These are phyloP conservation scores for Podabrus alpinus DNA, from an alignment of 2,888 invertebrate species.

Conservation along the genomic window DNA sequence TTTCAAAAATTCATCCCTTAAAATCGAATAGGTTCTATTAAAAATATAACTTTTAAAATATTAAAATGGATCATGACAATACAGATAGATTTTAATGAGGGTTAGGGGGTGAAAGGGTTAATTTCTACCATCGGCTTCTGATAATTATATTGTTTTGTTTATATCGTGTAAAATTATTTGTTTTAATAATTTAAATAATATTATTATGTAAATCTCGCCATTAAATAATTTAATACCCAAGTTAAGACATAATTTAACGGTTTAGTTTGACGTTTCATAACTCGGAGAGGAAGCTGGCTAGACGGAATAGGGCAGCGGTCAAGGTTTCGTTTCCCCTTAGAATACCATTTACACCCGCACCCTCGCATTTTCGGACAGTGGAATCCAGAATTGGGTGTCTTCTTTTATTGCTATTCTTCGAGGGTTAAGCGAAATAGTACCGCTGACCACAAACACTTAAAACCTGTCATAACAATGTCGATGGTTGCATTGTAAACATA, in stretches of 20 bases:
- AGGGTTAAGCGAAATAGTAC: conserved; percentile 20
- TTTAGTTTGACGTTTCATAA: background rate
- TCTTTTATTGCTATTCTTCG: conserved; percentile 9
- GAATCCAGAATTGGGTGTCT: background rate
- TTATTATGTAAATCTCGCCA: background rate
- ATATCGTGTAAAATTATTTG: background rate
- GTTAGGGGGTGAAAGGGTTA: too few species aligned
- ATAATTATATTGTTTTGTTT: too few species aligned
- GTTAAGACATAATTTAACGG: background rate
- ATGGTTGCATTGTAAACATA: conserved; percentile 23
- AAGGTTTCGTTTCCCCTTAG: conserved; percentile 34
- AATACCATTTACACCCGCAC: conserved; percentile 26
- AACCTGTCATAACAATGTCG: conserved; percentile 38
- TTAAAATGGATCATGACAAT: too few species aligned
- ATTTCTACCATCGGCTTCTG: too few species aligned
- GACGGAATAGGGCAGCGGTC: conserved; percentile 41
- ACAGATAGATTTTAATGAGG: too few species aligned
- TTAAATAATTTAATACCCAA: background rate
- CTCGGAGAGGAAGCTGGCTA: conserved; percentile 35
- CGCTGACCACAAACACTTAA: conserved; percentile 39
- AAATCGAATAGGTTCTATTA: too few species aligned
- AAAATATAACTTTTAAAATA: too few species aligned
- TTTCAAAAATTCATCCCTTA: too few species aligned
- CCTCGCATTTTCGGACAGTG: conserved; percentile 9
- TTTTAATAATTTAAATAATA: background rate